These are phyloP conservation scores for Chionomys nivalis DNA, from an alignment of 2,113 vertebrate genomes.

Conservation along the genomic window DNA sequence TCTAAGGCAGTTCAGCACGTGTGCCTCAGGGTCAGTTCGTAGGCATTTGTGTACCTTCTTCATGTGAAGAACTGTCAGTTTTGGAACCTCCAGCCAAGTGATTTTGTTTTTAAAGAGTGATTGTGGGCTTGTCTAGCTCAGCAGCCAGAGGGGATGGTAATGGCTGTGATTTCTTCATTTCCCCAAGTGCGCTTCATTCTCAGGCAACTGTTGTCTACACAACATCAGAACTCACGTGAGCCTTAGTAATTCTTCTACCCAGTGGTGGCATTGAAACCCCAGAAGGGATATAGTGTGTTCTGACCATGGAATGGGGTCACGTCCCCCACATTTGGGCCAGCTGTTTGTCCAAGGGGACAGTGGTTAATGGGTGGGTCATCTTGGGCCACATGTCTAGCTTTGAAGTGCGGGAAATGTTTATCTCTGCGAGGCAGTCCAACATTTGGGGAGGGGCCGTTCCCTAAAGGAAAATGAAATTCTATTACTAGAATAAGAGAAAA, in stretches of 20 bases:
- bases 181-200: background rate
- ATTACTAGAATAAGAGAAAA: constrained; percentile 23
- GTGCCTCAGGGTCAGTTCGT: background rate
- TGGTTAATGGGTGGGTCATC: background rate
- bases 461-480: constrained; percentile 22
- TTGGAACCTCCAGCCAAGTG: background rate
- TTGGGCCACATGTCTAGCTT: background rate
- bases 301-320: background rate
- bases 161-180: background rate
- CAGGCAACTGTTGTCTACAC: background rate
- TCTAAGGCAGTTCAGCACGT: background rate
- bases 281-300: background rate
- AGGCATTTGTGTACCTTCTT: background rate
- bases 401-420: background rate
- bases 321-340: background rate
- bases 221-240: background rate
- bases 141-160: background rate
- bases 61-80: background rate
- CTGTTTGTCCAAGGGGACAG: background rate
- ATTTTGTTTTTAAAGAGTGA: background rate
- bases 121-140: background rate
- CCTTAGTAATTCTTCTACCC: background rate
- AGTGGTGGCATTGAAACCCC: constrained; percentile 6
- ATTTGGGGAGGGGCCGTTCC: background rate
- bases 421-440: background rate